Base-by-base conservation (phyloP, 2,797 vertebrate genomes). In the Melanotaenia trifasciata region DNA sequence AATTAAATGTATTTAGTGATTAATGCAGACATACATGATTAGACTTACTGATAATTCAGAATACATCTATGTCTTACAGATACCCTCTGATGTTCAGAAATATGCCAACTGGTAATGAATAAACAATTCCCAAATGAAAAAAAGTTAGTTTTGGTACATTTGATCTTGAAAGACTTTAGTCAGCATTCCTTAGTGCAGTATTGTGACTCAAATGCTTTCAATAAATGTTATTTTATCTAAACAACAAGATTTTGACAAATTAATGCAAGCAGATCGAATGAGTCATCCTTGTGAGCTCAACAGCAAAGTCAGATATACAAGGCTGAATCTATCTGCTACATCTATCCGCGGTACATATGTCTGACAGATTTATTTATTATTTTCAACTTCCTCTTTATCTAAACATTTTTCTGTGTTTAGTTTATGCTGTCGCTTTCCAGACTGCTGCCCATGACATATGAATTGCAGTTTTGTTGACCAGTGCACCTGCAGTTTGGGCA, bases 351-450 rank as follows among this genome's bases (percentile, higher is more conserved):
- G 77, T 82, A 78, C 70, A 72, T 53, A 66, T 66, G 56, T 85
- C 66, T 84, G 80, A 36, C 35, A 36, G 35, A 36, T 11, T 76
- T 68, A 81, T 47, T 40, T 65, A 70, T 80, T 67, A 28, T 61
- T 72, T 80, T 80, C 74, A 74, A 70, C 76, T 70, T 89, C 78
- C 80, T 86, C 78, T 81, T 78, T 82, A 76, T 86, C 84, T 47
- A 83, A 88, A 84, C 81, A 81, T 87, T 64, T 80, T 45, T 65
- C 62, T 67, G 72, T 87, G 81, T 88, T 89, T 89, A 87, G 84
- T 68, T 73, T 81, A 79, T 58, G 58, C 78, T 89, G 84, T 87
- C 89, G 88, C 87, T 89, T 76, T 70, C 78, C 74, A 84, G 78
- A 75, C 78, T 58, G 73, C 69, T 81, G 72, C 68, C 58, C 64